Conservation (phyloP, 2,113 vertebrate genomes). For the Platanista minor region DNA sequence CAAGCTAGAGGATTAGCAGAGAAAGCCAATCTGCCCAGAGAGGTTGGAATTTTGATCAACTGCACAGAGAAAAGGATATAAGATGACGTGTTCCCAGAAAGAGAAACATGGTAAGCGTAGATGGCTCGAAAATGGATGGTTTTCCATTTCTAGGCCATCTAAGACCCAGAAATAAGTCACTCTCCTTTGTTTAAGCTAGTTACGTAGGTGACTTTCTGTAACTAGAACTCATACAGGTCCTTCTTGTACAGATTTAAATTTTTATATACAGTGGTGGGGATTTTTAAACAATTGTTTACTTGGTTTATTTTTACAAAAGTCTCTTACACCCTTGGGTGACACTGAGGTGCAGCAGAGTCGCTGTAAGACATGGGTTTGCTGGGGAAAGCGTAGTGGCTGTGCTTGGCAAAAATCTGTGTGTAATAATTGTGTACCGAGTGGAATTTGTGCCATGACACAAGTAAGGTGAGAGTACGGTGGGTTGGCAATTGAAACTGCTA, state of each 20-base stretch:
- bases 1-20: background rate
- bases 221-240: background rate
- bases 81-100: background rate
- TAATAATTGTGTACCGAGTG: conserved; percentile 2
- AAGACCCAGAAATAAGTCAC: background rate
- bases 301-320: background rate
- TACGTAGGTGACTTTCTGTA: background rate
- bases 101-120: background rate
- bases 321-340: background rate
- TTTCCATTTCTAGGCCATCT: background rate
- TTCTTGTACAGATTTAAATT: background rate
- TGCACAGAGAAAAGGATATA: background rate
- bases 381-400: background rate
- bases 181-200: background rate
- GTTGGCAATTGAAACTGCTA: conserved; percentile 56
- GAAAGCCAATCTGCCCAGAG: background rate
- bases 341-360: background rate
- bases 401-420: background rate
- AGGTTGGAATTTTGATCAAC: background rate
- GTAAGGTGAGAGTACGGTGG: background rate
- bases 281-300: background rate
- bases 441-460: conserved; percentile 11
- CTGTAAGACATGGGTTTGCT: background rate
- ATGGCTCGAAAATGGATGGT: background rate
- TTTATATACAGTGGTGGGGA: background rate